Conservation (phyloP, 2,888 invertebrate genomes). For the Hirtodrosophila duncani region DNA sequence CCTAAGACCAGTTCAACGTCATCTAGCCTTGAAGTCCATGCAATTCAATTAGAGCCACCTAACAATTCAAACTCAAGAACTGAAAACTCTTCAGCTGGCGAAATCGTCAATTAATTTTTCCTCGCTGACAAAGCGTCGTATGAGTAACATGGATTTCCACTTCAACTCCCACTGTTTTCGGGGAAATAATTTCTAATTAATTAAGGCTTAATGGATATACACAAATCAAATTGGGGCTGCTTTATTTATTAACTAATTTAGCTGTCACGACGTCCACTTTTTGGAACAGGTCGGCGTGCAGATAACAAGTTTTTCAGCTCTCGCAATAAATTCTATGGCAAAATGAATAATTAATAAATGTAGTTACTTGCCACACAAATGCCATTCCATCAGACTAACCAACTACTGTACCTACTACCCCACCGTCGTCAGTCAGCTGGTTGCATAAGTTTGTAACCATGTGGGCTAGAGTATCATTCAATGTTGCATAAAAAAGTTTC, state of each 20-base stretch:
- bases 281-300: background rate
- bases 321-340: too few relatives aligned
- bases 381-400: too few relatives aligned
- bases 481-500: too few relatives aligned
- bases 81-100: slow-evolving; percentile 12
- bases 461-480: too few relatives aligned
- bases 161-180: slow-evolving; percentile 17
- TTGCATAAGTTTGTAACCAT: too few relatives aligned
- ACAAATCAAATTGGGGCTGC: slow-evolving; percentile 39
- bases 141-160: slow-evolving; percentile 56
- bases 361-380: too few relatives aligned
- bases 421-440: too few relatives aligned
- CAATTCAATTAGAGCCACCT: slow-evolving; percentile 54
- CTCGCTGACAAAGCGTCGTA: slow-evolving; percentile 1
- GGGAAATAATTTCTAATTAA: slow-evolving; percentile 67
- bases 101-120: slow-evolving; percentile 35
- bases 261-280: slow-evolving; percentile 3
- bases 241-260: slow-evolving; percentile 36
- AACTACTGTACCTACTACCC: too few relatives aligned
- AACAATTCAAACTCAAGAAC: slow-evolving; percentile 23
- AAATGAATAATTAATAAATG: too few relatives aligned
- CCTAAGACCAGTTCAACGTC: slow-evolving; percentile 6
- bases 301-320: slow-evolving; percentile 24
- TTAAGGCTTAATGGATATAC: slow-evolving; percentile 37
- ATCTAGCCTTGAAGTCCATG: slow-evolving; percentile 9